These are phyloP conservation scores for Abrostola triplasia DNA, from an alignment of 2,888 invertebrate species.

Conservation along the genomic window DNA sequence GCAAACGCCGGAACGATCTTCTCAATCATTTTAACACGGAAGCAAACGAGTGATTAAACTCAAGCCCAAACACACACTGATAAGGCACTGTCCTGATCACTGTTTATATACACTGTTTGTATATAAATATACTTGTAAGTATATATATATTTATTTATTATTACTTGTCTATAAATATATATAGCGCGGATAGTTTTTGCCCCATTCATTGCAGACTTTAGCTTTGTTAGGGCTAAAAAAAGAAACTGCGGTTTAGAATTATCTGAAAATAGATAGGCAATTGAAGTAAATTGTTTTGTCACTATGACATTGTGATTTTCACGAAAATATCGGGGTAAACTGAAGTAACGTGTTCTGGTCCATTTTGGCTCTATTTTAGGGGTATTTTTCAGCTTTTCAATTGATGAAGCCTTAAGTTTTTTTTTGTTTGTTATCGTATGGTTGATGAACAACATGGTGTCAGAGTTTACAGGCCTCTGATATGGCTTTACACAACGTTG, in stretches of 20 bases:
- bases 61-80: slow-evolving; percentile 50
- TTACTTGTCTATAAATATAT: slow-evolving; percentile 29
- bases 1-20: slow-evolving; percentile 47
- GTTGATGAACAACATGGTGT: no score
- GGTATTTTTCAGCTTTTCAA: no score
- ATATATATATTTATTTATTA: slow-evolving; percentile 26
- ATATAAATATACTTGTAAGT: slow-evolving; percentile 35
- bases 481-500: no score
- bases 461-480: no score
- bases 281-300: slow-evolving; percentile 1
- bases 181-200: slow-evolving; percentile 24
- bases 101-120: slow-evolving; percentile 46
- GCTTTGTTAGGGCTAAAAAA: neutral
- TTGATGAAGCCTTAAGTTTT: no score
- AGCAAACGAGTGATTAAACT: slow-evolving; percentile 27
- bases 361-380: no score
- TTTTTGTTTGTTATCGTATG: no score
- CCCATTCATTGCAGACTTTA: neutral
- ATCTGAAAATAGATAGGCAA: slow-evolving; percentile 28
- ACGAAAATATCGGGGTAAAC: slow-evolving; percentile 7
- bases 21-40: slow-evolving; percentile 49
- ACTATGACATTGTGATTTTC: slow-evolving; percentile 4
- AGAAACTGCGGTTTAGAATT: slow-evolving; percentile 8
- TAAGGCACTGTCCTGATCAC: slow-evolving; percentile 28
- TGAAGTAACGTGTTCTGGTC: neutral